These are phyloP conservation scores for Anolis carolinensis DNA, from an alignment of 2,113 vertebrate species.

Conservation along the genomic window DNA sequence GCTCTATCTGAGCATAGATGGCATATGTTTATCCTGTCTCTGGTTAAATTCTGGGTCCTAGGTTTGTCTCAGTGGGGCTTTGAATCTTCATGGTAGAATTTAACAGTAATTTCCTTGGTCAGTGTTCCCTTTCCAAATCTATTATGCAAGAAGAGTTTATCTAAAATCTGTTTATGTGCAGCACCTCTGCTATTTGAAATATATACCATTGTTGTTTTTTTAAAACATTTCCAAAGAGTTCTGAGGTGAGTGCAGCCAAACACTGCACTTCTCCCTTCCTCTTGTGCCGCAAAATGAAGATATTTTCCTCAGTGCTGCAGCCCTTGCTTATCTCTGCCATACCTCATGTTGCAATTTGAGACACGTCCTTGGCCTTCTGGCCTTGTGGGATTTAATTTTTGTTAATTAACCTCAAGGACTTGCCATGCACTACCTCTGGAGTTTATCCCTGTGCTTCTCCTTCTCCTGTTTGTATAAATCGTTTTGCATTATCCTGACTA, in stretches of 20 bases:
- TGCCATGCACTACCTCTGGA: neutral
- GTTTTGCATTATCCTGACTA: constrained; percentile 2
- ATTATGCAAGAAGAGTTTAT: neutral
- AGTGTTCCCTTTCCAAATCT: neutral
- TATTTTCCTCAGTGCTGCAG: neutral
- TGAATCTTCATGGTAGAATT: no score
- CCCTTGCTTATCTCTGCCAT: neutral
- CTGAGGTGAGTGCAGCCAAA: no score
- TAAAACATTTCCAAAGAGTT: neutral
- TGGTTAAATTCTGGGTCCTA: neutral
- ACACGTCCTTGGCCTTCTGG: constrained; percentile 18
- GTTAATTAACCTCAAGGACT: constrained; percentile 36
- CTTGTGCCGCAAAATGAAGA: neutral
- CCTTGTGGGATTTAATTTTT: constrained; percentile 20
- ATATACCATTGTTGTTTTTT: neutral
- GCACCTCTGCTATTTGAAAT: neutral
- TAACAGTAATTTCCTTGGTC: no score
- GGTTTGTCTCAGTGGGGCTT: neutral
- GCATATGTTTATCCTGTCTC: neutral
- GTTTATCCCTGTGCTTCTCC: neutral
- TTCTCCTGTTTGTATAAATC: neutral
- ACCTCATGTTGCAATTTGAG: constrained; percentile 8
- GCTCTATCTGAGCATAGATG: neutral
- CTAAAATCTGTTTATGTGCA: neutral
- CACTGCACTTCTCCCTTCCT: neutral